These are phyloP conservation scores for human (Homo sapiens) DNA, from an alignment of 2,113 vertebrate genomes.

Conservation along the genomic window DNA sequence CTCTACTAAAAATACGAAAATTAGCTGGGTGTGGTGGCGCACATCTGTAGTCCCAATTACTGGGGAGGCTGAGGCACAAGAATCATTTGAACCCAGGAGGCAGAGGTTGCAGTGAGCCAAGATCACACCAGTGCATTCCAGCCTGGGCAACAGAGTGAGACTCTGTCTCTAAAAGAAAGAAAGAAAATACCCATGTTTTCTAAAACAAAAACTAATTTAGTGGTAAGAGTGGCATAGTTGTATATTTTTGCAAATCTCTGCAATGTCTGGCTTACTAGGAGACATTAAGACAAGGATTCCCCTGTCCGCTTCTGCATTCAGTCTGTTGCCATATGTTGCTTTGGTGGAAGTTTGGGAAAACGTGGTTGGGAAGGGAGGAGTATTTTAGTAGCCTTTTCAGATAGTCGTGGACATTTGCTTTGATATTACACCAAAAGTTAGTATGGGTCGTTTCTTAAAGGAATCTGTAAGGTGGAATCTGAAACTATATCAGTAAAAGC, in stretches of 20 bases:
- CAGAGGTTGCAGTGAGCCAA: too few relatives aligned
- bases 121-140: too few relatives aligned
- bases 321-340: fast-evolving
- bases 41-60: too few relatives aligned
- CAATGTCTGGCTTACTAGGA: background rate
- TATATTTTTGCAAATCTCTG: background rate
- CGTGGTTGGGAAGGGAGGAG: too few relatives aligned
- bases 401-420: background rate
- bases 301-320: fast-evolving
- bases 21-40: too few relatives aligned
- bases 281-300: background rate
- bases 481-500: background rate
- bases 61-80: too few relatives aligned
- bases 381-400: background rate
- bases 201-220: background rate
- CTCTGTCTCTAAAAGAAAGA: too few relatives aligned
- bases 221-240: background rate
- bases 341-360: background rate
- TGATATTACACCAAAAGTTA: background rate
- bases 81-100: too few relatives aligned
- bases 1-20: too few relatives aligned
- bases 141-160: too few relatives aligned
- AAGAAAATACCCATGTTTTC: background rate
- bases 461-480: background rate
- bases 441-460: background rate